Conservation (phyloP, 2,797 vertebrate genomes). For the Kryptolebias ocellatus region DNA sequence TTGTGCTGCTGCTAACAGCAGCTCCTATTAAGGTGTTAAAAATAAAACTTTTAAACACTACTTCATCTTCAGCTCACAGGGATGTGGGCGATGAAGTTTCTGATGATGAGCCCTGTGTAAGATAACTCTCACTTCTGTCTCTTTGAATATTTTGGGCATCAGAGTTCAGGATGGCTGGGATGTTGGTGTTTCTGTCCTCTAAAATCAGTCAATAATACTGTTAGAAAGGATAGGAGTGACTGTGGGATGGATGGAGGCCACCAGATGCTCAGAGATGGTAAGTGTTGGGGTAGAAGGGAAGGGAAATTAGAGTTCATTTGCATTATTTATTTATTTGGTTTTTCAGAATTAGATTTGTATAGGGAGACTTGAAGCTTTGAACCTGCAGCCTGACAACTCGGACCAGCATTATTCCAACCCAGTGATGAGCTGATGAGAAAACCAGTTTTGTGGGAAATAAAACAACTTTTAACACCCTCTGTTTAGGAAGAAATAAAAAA, state of each 20-base stretch:
- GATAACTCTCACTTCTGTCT: no score
- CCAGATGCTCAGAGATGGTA: slow-evolving; percentile 94
- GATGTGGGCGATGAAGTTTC: slow-evolving; percentile 69
- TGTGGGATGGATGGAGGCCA: slow-evolving; percentile 90
- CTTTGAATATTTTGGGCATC: no score
- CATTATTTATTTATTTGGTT: slow-evolving; percentile 30
- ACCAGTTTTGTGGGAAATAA: slow-evolving; percentile 15
- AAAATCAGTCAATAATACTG: neutral
- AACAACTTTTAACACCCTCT: slow-evolving; percentile 42
- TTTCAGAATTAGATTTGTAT: slow-evolving; percentile 47
- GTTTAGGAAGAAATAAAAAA: slow-evolving; percentile 53
- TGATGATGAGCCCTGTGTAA: slow-evolving; percentile 64
- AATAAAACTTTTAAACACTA: slow-evolving; percentile 34
- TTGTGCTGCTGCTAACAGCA: slow-evolving; percentile 22
- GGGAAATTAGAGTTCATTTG: slow-evolving; percentile 53
- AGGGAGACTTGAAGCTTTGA: slow-evolving; percentile 59
- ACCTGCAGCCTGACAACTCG: slow-evolving; percentile 19
- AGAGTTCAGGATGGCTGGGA: no score
- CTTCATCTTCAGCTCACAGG: neutral
- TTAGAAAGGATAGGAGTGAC: neutral
- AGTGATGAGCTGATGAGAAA: neutral
- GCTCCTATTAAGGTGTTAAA: slow-evolving; percentile 36
- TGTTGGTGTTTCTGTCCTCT: neutral
- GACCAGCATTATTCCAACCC: neutral
- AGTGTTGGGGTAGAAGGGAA: slow-evolving; percentile 63